Evolutionary conservation across 2,888 invertebrate species (phyloP), one percentile per base, ranked within the genome.

Genomic region (Eumacrocentrus americanus): DNA sequence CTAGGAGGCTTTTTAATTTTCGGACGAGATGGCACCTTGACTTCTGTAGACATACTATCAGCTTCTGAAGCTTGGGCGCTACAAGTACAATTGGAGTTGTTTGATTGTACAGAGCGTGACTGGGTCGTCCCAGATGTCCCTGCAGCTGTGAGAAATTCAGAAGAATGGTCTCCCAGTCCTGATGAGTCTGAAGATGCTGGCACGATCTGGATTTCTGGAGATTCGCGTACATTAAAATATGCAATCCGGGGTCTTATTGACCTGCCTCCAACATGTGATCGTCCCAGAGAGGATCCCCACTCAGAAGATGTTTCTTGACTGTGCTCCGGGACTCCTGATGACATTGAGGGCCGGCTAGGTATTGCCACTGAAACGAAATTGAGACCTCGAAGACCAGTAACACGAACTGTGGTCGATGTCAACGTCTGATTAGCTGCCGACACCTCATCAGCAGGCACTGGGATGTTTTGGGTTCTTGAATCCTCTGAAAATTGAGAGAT

Each of bases 351-450:
- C 5, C 11, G 42, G 12, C 35, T 29, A 11, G 55, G 55, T n/a
- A 54, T 46, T 16, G 54, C n/a, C 16, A 60, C 9, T 37, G 38
- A 58, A 7, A 63, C 46, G 20, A 40, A 57, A 11, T 50, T 56
- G 5, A 51, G 29, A 37, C 59, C 48, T 7, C 55, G 46, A 11
- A 50, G 29, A 9, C 37, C 51, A 47, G 38, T 57, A 34, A 51
- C 35, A 6, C 52, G 47, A 22, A 56, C 25, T 53, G 40, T 40
- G 29, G 38, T 20, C 1, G 22, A 38, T 4, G 57, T 1, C 1
- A 37, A 44, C 14, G 57, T 25, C 25, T 47, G 48, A 23, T 14
- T 11, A 2, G 29, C 18, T 9, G 37, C 40, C 1, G 37, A 38
- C 18, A 22, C 50, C 34, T 40, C 20, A 18, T 16, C 12, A 2